Evolutionary conservation across 2,797 vertebrate genomes (phyloP), one percentile per base, ranked within the genome.

Genomic region (Anomalospiza imberbis): DNA sequence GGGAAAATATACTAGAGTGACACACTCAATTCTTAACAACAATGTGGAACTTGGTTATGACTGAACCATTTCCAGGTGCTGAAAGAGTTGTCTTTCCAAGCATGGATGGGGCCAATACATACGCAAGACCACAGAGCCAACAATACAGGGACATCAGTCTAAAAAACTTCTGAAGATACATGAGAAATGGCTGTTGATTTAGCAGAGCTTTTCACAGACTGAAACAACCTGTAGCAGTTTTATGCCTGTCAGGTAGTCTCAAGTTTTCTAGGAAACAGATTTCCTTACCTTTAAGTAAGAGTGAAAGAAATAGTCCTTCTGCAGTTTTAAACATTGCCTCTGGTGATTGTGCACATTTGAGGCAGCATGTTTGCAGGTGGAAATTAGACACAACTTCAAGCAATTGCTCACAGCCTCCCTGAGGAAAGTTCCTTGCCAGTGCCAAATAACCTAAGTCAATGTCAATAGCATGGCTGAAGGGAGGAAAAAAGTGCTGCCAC

Each of bases 101-200:
- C 17, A 44, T 1, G 2, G 45, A n/a, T 65, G 40, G 4, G 25
- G 9, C 8, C 45, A 48, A 45, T 2, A 3, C 2, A 1, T 26
- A 34, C 73, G 38, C 28, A 75, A 73, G 68, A 47, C 20, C n/a
- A 67, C 3, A 75, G 34, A 13, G 17, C 8, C n/a, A 93, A 4
- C 21, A 68, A 4, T 12, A 63, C 6, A 51, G 24, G 9, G 32
- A 78, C 31, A 62, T 2, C 15, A 29, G 17, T 14, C 25, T 32
- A 50, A 36, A 57, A 26, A 70, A 82, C 17, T 68, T 76, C 22
- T 38, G 53, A 77, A 80, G 34, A 61, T 14, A 47, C 0, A 0
- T 51, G 66, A 57, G 5, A 85, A 91, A 60, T 2, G 0, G 16
- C 3, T 62, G 10, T 25, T 91, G 20, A 18, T 22, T 73, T 73